Evolutionary conservation across 2,888 invertebrate genomes (phyloP), one percentile per base, ranked within the genome.

Genomic region (Gryllus longicercus): DNA sequence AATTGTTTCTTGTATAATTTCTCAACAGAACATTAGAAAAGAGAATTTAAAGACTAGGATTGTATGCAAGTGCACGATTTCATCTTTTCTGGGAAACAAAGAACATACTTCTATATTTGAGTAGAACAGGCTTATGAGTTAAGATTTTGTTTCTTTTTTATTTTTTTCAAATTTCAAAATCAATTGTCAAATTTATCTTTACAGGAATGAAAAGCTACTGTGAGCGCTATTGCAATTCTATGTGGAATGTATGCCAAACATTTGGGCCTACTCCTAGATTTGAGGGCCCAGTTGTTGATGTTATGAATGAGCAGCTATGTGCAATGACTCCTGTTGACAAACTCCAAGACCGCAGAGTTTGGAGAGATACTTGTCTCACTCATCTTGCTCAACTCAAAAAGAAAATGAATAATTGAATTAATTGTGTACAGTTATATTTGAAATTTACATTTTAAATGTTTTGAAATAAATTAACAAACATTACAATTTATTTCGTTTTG

Each of bases 321-420:
- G 88, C 89, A 12, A 91, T 92, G 87, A 92, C 94, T 50, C 95
- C 96, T 0, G 82, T 95, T 51, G 92, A 95, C 49, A 90, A 93
- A 84, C 87, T 97, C 79, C 91, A 89, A 79, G 92, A 93, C 81
- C 88, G 95, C 82, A 90, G 96, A 50, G 91, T 91, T 0, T 96
- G 96, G 94, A 90, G 97, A 25, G 96, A 97, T 85, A 90, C 92
- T 51, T 94, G 95, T 83, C 89, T 97, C 25, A 95, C 95, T 0
- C 92, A 94, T 81, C 88, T 97, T 16, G 92, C 96, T 49, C 88
- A 93, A 81, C 88, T 97, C 80, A 96, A 96, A 86, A 92, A 92
- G 83, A 91, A 94, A 85, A 89, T 94, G 87, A 81, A 75, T 21
- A 75, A 75, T 14, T 25, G 11, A 75, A 38, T 38, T 5, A 38